Evolutionary conservation across 30 jellyfish, hydroid and myxozoan genomes (phyloP), one percentile per base, ranked within the genome.

Genomic region (Aurelia coerulea): DNA sequence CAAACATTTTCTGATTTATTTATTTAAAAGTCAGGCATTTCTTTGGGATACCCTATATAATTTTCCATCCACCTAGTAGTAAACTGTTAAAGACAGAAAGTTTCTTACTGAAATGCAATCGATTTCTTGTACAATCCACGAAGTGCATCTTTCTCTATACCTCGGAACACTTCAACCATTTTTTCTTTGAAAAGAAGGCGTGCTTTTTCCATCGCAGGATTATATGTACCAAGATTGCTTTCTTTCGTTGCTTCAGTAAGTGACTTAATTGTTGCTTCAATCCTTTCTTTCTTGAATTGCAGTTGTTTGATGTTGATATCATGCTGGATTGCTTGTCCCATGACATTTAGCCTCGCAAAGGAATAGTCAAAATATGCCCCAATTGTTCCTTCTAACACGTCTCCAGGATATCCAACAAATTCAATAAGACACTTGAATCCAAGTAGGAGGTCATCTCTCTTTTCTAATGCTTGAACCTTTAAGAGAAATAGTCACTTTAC

Each of bases 361-460:
- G 78, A 67, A 67, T 67, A 67, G 13, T 67, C 78, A 35, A 67
- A 67, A 67, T 67, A 67, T 17, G 78, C 78, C 23, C 78, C 78
- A 35, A 67, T 67, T 29, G 78, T 67, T 67, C 78, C 78, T 67
- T 67, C 78, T 10, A 67, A 23, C 16, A 67, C 78, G 23, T 67
- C 78, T 23, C 78, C 78, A 67, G 78, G 78, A 67, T 67, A 67
- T 67, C 78, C 78, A 67, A 67, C 78, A 67, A 67, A 67, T 0
- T 67, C 78, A 35, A 67, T 67, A 29, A 67, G 78, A 10, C 78
- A 67, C n/a, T 67, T 67, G 78, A 67, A 67, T 67, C 78, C 78
- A 67, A 67, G 78, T 15, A 67, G 13, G 17, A 67, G 35, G 29
- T 67, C 78, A 35, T 67, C 78, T 67, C 78, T 67, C 35, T 67